Evolutionary conservation across 2,113 vertebrate genomes (phyloP).

Genomic region (Leucopternis melanops): DNA sequence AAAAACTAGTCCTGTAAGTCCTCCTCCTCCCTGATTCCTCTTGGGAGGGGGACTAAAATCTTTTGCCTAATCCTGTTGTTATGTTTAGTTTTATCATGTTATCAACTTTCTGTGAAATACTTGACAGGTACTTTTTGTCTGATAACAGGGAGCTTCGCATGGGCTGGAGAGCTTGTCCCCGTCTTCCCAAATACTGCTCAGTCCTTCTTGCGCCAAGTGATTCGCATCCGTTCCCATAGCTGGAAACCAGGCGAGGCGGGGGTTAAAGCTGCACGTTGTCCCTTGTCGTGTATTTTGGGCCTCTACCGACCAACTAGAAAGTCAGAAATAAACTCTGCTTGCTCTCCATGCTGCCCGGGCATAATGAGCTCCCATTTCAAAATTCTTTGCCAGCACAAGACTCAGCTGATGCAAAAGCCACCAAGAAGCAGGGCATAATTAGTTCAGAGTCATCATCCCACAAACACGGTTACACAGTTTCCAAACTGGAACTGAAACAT

Average conservation of each 20-base stretch:
- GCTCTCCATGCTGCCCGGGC: rapidly evolving
- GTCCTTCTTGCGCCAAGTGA: not conserved
- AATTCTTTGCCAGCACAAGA: not conserved
- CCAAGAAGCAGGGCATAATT: not conserved
- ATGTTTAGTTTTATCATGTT: not conserved
- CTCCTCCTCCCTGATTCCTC: not conserved
- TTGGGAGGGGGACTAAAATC: not conserved
- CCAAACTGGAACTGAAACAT: not conserved
- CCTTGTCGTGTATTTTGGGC: rapidly evolving
- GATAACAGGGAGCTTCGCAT: not conserved
- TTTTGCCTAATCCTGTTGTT: not conserved
- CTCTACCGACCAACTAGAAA: not conserved
- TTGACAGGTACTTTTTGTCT: not conserved
- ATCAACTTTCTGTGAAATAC: not conserved
- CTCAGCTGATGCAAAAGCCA: not conserved
- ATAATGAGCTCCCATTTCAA: not conserved
- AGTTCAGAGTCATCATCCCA: not conserved
- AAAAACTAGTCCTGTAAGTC: not conserved
- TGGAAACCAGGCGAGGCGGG: rapidly evolving
- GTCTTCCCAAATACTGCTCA: not conserved
- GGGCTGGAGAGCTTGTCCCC: not conserved
- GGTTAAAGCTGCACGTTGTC: not conserved
- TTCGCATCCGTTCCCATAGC: rapidly evolving
- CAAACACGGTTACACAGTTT: not conserved
- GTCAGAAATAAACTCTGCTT: not conserved